Percentiles rank a stretch among this genome's conserved stretches.
These are phyloP conservation scores for Plecturocebus donacophilus DNA, from an alignment of 2,113 vertebrate genomes.

Conservation along the genomic window DNA sequence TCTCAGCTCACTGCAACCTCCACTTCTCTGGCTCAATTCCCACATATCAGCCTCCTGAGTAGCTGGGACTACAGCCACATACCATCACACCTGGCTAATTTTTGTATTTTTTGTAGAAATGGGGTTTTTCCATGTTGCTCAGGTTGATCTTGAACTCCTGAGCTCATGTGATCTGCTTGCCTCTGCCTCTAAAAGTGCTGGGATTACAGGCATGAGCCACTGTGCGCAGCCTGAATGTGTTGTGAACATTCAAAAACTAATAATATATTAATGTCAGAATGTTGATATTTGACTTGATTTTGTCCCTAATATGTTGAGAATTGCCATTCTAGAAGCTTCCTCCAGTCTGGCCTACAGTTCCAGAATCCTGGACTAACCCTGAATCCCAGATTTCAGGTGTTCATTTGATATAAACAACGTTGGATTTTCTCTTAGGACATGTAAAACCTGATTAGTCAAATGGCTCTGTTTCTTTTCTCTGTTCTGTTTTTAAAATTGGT, in stretches of 20 bases:
- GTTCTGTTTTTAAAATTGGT: slow-evolving; percentile 4
- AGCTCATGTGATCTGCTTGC: no score
- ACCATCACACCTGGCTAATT: no score
- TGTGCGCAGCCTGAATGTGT: neutral
- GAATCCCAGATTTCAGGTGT: neutral
- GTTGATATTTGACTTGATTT: neutral
- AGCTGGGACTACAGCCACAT: no score
- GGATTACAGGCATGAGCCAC: no score
- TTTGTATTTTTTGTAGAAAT: no score
- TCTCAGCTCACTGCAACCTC: no score
- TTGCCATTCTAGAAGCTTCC: neutral
- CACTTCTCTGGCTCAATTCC: no score
- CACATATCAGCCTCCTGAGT: no score
- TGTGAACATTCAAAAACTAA: neutral
- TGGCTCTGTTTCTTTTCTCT: neutral
- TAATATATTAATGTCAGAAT: neutral
- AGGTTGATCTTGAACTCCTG: no score
- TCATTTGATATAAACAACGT: neutral
- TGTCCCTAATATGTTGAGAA: neutral
- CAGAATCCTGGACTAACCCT: neutral
- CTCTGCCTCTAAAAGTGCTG: no score
- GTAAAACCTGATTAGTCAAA: slow-evolving; percentile 2
- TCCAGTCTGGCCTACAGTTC: neutral
- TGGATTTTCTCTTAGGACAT: slow-evolving; percentile 31
- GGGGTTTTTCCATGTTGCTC: no score